A percentile compares a stretch with the other conserved stretches of the same genome.
phyloP scores from a whole-genome alignment of 1,140 invertebrate species.

The Drosophila rufa region DNA sequence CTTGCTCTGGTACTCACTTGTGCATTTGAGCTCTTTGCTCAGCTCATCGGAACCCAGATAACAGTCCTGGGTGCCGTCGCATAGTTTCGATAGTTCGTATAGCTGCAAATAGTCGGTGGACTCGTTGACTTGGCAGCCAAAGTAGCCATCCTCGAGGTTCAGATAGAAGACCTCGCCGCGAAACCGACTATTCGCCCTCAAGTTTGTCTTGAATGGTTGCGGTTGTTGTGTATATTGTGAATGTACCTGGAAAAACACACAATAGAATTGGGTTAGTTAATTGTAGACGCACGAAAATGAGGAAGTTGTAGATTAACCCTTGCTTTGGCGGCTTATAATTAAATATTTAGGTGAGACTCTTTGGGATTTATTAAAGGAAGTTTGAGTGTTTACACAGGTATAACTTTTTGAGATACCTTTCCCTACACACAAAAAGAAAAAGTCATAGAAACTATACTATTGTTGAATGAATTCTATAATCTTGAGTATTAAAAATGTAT shows the following conservation, averaged over 20 bases:
- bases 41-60: constrained; percentile 96
- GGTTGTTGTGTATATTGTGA: constrained; percentile 87
- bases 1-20: constrained; percentile 88
- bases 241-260: constrained; percentile 88
- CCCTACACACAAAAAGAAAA: too few species aligned
- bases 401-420: too few species aligned
- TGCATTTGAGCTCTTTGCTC: constrained; percentile 95
- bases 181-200: constrained; percentile 87
- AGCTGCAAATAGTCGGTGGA: constrained; percentile 97
- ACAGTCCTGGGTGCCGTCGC: constrained; percentile 95
- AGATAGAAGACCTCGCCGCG: constrained; percentile 97
- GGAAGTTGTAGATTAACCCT: constrained; percentile 22
- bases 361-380: too few species aligned
- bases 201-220: constrained; percentile 80
- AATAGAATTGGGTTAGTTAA: constrained; percentile 31
- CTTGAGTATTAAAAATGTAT: too few species aligned
- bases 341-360: background rate
- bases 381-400: too few species aligned
- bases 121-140: constrained; percentile 98
- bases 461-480: too few species aligned
- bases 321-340: background rate
- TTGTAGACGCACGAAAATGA: constrained; percentile 14
- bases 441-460: too few species aligned
- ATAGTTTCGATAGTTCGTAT: constrained; percentile 97
- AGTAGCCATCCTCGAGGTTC: constrained; percentile 98